phyloP scores from a whole-genome alignment of 2,797 vertebrate genomes.

The Urocyon cinereoargenteus region DNA sequence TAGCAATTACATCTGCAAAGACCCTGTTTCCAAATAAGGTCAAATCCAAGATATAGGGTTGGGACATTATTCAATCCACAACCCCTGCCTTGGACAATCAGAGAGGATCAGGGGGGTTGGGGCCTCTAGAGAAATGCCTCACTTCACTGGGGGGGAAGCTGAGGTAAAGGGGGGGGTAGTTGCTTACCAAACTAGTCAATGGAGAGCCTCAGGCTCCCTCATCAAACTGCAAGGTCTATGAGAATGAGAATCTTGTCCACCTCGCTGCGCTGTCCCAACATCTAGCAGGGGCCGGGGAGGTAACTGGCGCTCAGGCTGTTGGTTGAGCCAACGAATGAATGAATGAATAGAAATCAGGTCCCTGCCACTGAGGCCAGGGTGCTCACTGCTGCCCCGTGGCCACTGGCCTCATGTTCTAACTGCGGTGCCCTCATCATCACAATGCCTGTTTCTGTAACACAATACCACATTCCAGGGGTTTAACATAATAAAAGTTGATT shows the following conservation, averaged over 20 bases:
- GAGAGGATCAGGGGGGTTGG: not conserved
- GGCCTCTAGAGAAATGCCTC: not conserved
- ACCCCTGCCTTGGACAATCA: not conserved
- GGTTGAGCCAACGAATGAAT: not conserved
- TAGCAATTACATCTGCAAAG: not conserved
- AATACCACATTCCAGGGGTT: no score
- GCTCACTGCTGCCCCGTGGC: fast-evolving
- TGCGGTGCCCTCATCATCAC: fast-evolving
- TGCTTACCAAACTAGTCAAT: no score
- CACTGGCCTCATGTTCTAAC: no score
- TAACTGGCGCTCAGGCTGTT: not conserved
- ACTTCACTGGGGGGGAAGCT: not conserved
- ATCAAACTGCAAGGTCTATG: not conserved
- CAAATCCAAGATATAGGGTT: not conserved
- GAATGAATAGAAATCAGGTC: not conserved
- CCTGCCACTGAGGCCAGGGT: not conserved
- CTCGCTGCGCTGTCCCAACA: no score
- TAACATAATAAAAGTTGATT: not conserved
- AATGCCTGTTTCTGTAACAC: not conserved
- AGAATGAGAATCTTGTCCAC: not conserved
- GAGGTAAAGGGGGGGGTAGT: fast-evolving
- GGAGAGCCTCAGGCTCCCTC: not conserved
- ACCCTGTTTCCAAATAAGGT: not conserved
- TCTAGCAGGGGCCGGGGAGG: fast-evolving
- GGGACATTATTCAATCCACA: not conserved